Evolutionary conservation across 2,113 vertebrate species (phyloP), one percentile per base, ranked within the genome.

Genomic region (Larimichthys crocea): DNA sequence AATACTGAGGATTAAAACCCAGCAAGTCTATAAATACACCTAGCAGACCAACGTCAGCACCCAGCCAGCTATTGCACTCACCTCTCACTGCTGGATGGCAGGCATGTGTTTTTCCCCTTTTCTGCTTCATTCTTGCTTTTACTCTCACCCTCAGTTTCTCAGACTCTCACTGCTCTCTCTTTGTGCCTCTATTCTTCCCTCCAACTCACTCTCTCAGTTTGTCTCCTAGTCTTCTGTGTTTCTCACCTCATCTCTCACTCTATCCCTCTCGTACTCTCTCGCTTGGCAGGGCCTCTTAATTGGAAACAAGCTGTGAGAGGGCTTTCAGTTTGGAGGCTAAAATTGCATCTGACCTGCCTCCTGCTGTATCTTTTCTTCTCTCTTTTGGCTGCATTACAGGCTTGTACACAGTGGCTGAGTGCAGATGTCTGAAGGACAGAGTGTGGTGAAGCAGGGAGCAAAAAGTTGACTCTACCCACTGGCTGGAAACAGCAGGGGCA

Each of bases 11-110:
- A 94, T 94, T 93, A 93, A 93, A 93, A 91, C 77, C 86, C 81
- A 82, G 86, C 87, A 78, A 87, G 81, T 89, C 92, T 94, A 92
- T 92, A 94, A 93, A 94, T 93, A 94, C 85, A 92, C 91, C 82
- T 88, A 85, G 68, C 69, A 88, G 78, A 90, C 86, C 74, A 89
- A 76, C 67, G 85, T 90, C 86, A 92, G 90, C 85, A 84, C 79
- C 77, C 86, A 76, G 73, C 79, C 76, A 86, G 90, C 84, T 65
- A 89, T 11, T 84, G 85, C 82, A 70, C 85, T 91, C 88, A 90
- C 90, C 88, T 91, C 91, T 82, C 71, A 73, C 84, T 86, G 85
- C 82, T 82, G 86, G 88, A 80, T 76, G 76, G 48, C 74, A 83
- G 73, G 72, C 82, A 83, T 75, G 72, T n/a, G 57, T 79, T 82